Base-by-base conservation (phyloP, 2,797 vertebrate genomes). In the Danio jaintianensis region DNA sequence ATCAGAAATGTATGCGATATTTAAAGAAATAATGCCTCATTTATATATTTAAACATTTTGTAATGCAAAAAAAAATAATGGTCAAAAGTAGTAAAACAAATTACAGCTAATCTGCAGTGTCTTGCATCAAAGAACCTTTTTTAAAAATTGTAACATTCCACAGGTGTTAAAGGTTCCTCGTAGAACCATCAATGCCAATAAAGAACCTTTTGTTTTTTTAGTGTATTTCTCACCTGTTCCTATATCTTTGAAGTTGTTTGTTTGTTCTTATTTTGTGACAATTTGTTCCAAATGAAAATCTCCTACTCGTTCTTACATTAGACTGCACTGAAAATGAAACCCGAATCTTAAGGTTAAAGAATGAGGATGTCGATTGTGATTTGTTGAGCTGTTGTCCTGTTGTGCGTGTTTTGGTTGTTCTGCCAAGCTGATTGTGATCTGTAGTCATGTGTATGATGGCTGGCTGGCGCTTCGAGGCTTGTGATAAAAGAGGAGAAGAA, bases 301-400 rank as follows among this genome's bases (percentile, higher is more conserved):
- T 48, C 40, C 68, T 59, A 40, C 42, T 5, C 5, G 42, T 38
- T 77, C 29, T 77, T 77, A 78, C 75, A 59, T 68, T 53, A 78
- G 53, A 59, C 43, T 40, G 22, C 53, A 12, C 1, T 5, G 13
- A 52, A 45, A 59, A 58, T 61, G 43, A 61, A 59, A 78, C 16
- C 5, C 11, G 10, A 42, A 40, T 64, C 13, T 9, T 29, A 12
- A 40, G 61, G 12, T 11, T 58, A 22, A 55, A 45, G 59, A 73
- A 79, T 40, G 61, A 79, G 78, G 68, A 79, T 61, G 56, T 43
- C 16, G 9, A 22, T 64, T 85, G 80, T 73, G 55, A 69, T 82
- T 86, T 85, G 64, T 81, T 74, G 84, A 71, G 55, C 75, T 83
- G 59, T 77, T 81, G 43, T 82, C 67, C 77, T 83, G 43, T 84